Base-by-base conservation (phyloP, 2,797 vertebrate genomes). In the Mus minutoides region DNA sequence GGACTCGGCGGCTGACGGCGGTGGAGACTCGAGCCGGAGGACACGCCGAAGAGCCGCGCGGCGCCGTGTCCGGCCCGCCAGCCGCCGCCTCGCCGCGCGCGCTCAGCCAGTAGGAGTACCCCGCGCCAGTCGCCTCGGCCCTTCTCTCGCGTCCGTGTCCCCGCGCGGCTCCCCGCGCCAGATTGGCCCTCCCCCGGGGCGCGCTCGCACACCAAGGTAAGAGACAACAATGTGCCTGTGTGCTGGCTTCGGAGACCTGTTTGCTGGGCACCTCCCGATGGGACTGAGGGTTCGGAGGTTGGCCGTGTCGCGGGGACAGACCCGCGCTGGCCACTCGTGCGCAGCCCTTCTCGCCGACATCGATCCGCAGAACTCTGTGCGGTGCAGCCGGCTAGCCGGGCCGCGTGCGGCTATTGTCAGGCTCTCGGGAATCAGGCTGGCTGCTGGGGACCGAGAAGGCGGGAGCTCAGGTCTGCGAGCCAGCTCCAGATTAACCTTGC, bases 181-280 rank as follows among this genome's bases (percentile, higher is more conserved):
- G 67, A 56, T 64, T 82, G 86, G 94, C 97, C 93, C 76, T 96
- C 97, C 97, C 96, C 84, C 29, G 94, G 96, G 97, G 97, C 97
- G 94, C 96, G 86, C 97, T 97, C 93, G 77, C 60, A 49, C 78
- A 92, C 91, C 78, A 96, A 98, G 98, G 98, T 98, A 98, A 98
- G 97, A 87, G 91, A 84, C 80, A 95, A 92, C 96, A 95, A 94
- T 96, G 92, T 78, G 88, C 96, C 92, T 94, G 96, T 86, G 94
- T 91, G 95, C 91, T 24, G 78, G 91, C 90, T 77, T 12, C 78
- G 73, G 94, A 73, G 93, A 98, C 97, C 98, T 98, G 98, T 97
- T 97, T 96, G 97, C 98, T 97, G 91, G 79, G 96, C 94, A 69
- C 92, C 93, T 90, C 88, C 80, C 2, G 88, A 86, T 52, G 43